Conservation (phyloP, 2,888 invertebrate species). For the Drosophila colorata region DNA sequence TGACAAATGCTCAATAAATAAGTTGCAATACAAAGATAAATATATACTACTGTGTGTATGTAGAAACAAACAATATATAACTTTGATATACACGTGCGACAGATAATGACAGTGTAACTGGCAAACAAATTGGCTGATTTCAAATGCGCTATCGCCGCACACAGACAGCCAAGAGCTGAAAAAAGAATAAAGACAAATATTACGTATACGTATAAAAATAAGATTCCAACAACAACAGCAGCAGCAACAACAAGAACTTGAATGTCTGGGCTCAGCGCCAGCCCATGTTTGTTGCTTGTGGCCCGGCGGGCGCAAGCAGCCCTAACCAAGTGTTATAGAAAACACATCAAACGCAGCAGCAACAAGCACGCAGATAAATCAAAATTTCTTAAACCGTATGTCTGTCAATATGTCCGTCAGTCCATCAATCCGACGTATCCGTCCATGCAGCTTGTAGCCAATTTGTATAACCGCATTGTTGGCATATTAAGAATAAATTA, state of each 20-base stretch:
- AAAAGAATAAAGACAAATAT: conserved; percentile 48
- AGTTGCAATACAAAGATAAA: no score
- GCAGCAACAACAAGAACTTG: conserved; percentile 42
- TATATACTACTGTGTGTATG: no score
- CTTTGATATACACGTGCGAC: not conserved
- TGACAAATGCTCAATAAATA: no score
- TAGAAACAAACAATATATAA: not conserved
- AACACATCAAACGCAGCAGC: conserved; percentile 35
- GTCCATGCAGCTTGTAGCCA: conserved; percentile 7
- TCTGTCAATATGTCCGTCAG: conserved; percentile 14
- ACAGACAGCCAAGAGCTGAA: conserved; percentile 11
- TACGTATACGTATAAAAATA: conserved; percentile 72
- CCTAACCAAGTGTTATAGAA: conserved; percentile 37
- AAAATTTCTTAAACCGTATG: conserved; percentile 17
- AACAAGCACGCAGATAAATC: conserved; percentile 17
- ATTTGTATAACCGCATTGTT: conserved; percentile 8
- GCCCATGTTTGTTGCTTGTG: conserved; percentile 52
- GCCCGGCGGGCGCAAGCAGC: conserved; percentile 40
- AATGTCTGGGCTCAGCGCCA: conserved; percentile 82
- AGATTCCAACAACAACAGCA: conserved; percentile 55
- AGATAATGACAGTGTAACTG: conserved; percentile 56
- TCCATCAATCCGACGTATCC: not conserved
- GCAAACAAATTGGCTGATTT: conserved; percentile 51
- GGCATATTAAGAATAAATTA: conserved; percentile 13
- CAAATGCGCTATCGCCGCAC: conserved; percentile 18